Evolutionary conservation across 2,113 vertebrate genomes (phyloP).

Genomic region (Ictalurus furcatus): DNA sequence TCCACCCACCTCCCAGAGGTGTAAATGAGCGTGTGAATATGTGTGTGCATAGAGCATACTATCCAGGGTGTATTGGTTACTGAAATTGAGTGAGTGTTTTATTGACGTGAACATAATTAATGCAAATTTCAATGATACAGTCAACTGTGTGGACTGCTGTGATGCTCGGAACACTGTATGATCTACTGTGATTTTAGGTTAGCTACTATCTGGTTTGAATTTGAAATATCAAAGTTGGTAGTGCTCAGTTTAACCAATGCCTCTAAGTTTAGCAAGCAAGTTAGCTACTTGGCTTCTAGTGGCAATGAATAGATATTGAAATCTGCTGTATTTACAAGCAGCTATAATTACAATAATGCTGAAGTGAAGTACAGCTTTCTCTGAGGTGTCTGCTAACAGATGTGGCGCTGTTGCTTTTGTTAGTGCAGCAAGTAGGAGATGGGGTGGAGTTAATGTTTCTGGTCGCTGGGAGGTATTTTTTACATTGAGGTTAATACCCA

Average conservation of each 20-base stretch:
- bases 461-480: background rate
- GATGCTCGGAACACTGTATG: background rate
- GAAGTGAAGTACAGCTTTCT: background rate
- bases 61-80: background rate
- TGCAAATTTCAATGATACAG: background rate
- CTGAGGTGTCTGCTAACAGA: background rate
- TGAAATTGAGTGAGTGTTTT: background rate
- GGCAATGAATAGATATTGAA: background rate
- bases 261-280: background rate
- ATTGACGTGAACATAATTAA: background rate
- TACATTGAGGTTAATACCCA: background rate
- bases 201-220: background rate
- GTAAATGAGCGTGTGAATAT: background rate
- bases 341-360: background rate
- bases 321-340: background rate
- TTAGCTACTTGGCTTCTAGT: background rate
- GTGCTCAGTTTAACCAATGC: background rate
- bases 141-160: background rate
- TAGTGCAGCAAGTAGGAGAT: background rate
- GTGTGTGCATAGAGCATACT: background rate
- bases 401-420: background rate
- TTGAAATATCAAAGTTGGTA: background rate
- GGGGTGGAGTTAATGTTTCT: background rate
- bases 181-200: background rate
- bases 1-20: background rate